Evolutionary conservation across 2,797 vertebrate species (phyloP), one percentile per base, ranked within the genome.

Genomic region (Tapera naevia): DNA sequence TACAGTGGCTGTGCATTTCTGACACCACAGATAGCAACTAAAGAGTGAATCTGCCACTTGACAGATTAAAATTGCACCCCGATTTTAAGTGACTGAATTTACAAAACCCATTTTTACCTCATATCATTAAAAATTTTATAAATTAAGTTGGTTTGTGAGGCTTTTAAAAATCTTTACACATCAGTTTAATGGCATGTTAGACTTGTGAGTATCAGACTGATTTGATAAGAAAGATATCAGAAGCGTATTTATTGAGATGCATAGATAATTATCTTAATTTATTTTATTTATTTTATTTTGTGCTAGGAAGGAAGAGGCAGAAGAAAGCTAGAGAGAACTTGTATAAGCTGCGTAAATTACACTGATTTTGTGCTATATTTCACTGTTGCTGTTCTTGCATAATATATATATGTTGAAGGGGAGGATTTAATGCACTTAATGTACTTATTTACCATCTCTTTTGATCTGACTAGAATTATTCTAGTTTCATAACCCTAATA

Each of bases 91-190:
- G n/a, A n/a, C n/a, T n/a, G n/a, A n/a, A 72, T 69, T 94, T 92
- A 92, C 80, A 83, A 76, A 95, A 80, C 19, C 33, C 50, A 70
- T 53, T 95, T 95, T 92, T 94, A 86, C 28, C 82, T 94, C 92
- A 61, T 80, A 75, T 17, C 27, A 72, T 93, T 96, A 92, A 94
- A 76, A 70, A 88, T 58, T 56, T 30, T 79, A 69, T 95, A 94
- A 96, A 96, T 95, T 92, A 92, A 80, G 22, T 57, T 80, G 32
- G 15, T 17, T 39, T 78, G 28, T 75, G 53, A 81, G 37, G 74
- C 56, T 90, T 94, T 96, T 67, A 53, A 83, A 92, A 93, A 89
- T 86, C 81, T 91, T 94, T 96, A 88, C 70, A 57, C 58, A 91
- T 90, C 57, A 86, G 6, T 92, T 96, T 96, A 91, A 94, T 86